Evolutionary conservation across 2,888 invertebrate species (phyloP), one percentile per base, ranked within the genome.

Genomic region (Chrysina gloriosa): DNA sequence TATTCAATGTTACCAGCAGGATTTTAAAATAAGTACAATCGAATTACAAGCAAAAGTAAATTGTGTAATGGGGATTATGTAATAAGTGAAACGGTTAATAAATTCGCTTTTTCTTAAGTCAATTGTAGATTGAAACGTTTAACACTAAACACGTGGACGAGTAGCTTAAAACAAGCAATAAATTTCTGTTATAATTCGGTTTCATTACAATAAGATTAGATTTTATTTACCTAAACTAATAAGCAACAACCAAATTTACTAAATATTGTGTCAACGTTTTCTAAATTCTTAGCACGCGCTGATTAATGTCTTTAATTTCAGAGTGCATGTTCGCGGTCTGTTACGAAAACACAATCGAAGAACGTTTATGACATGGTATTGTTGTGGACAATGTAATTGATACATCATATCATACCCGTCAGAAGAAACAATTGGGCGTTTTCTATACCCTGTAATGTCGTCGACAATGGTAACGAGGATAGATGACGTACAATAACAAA

Each of bases 251-350:
- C n/a, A 34, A 1, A 1, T 34, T 1, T 23, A 3, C 1, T 0
- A 36, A 14, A 48, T 23, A 31, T 34, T 21, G 54, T 54, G 54
- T 21, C 31, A 31, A 54, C 34, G 31, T 54, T 54, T 54, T 54
- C 31, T 54, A 21, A 50, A 54, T 54, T 14, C 21, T 31, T 31
- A 19, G 16, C n/a, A 54, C 21, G 54, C 54, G 21, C 54, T 54
- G 54, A 31, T 54, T 54, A 31, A 54, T 54, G 31, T 19, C 31
- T 34, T 54, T 29, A 34, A 54, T 54, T 34, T 34, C 16, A n/a
- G 54, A 7, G 19, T 31, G 21, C 19, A 54, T 34, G 21, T 54
- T 54, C 31, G 31, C 54, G 54, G 54, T 54, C 54, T 54, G 54
- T 54, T 54, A 54, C 31, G 16, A 21, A 19, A 54, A 31, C 19